These are phyloP conservation scores for Emberiza fucata DNA, from an alignment of 2,113 vertebrate genomes.

Conservation along the genomic window DNA sequence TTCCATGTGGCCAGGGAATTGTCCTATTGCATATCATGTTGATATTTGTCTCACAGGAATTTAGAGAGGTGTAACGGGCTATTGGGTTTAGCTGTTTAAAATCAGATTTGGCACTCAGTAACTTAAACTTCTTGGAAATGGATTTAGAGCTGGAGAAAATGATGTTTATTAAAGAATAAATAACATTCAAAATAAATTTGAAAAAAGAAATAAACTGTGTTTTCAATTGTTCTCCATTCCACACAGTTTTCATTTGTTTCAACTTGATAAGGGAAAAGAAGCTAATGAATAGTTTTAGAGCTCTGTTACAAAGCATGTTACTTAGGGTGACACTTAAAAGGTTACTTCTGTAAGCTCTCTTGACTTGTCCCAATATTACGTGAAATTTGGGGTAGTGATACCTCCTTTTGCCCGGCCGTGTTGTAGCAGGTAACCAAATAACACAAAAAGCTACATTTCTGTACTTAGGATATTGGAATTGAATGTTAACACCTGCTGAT, in stretches of 20 bases:
- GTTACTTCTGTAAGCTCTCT: neutral
- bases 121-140: neutral
- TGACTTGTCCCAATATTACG: neutral
- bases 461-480: neutral
- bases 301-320: neutral
- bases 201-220: neutral
- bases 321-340: neutral
- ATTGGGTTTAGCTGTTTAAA: neutral
- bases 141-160: neutral
- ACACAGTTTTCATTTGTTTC: neutral
- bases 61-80: neutral
- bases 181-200: neutral
- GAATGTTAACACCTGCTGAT: neutral
- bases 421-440: neutral
- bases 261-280: neutral
- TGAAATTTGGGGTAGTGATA: neutral
- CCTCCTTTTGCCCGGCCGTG: fast-evolving
- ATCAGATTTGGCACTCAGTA: neutral
- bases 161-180: neutral
- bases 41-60: neutral
- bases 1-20: neutral
- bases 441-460: neutral
- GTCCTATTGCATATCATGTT: neutral
- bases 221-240: neutral
- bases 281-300: neutral